Evolutionary conservation across 2,888 invertebrate genomes (phyloP), one percentile per base, ranked within the genome.

Genomic region (Drosophila tanythrix): DNA sequence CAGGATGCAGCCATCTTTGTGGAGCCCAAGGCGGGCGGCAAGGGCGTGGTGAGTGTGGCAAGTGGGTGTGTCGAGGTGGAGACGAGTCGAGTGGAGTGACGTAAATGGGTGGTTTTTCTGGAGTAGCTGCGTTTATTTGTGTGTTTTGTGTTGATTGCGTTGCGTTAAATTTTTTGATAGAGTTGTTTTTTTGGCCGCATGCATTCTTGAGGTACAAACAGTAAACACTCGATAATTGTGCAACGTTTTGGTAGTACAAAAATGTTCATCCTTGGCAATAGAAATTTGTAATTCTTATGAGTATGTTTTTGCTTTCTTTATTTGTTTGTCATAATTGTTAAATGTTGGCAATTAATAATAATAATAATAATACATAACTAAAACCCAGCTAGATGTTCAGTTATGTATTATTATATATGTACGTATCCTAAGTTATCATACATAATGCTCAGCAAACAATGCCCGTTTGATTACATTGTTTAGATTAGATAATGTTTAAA

Each of bases 1-100:
- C 91, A 89, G 72, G 79, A 92, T 76, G 81, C 80, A 21, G 80
- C 74, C 10, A 51, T 90, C 18, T 93, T 93, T 70, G 90, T 89
- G 36, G 93, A 93, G 72, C 93, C 93, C 25, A 93, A 93, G 79
- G 86, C 92, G 21, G 85, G 92, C 58, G 81, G 92, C 58, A 82
- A 89, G 62, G 92, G 91, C 79, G 81, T 87, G 82, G 92, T 93
- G 90, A 90, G 92, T 89, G 33, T 8, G 31, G 46, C 48, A 38
- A 29, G 48, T 59, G 36, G 40, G 59, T 51, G 29, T 27, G 51
- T 29, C 51, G n/a, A 29, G n/a, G 18, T 31, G 38, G 38, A 1
- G 27, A 29, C 7, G 27, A 38, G 27, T 38, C 27, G 11, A 8
- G 38, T 38, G 38, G 38, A 29, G 7, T 56, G 46, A 15, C 46